phyloP scores from a whole-genome alignment of 1,140 invertebrate genomes.

The Cardiocondyla obscurior region DNA sequence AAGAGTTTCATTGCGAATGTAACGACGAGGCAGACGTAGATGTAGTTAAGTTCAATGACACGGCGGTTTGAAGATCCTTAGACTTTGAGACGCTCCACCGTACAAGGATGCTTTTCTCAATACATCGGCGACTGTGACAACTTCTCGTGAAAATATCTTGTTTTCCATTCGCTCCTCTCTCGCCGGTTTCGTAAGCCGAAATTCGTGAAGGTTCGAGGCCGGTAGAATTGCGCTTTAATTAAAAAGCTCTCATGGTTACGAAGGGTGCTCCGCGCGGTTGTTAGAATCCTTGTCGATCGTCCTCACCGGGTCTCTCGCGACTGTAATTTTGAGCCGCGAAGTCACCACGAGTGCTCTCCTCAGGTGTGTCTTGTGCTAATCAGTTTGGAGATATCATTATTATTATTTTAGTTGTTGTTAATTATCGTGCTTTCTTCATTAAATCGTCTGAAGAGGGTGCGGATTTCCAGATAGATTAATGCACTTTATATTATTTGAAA shows the following conservation, averaged over 20 bases:
- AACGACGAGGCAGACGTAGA: slow-evolving; percentile 14
- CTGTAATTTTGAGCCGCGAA: slow-evolving; percentile 34
- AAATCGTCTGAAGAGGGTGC: not conserved
- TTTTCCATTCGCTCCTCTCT: not conserved
- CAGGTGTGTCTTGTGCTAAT: slow-evolving; percentile 24
- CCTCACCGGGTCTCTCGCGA: not conserved
- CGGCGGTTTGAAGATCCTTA: slow-evolving; percentile 34
- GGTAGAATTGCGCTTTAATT: slow-evolving; percentile 33
- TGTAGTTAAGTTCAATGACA: slow-evolving; percentile 47
- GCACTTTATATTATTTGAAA: too few relatives aligned
- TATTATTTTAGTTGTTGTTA: not conserved
- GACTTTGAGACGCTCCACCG: slow-evolving; percentile 28
- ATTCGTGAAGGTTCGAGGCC: not conserved
- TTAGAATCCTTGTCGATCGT: slow-evolving; percentile 19
- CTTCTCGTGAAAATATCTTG: slow-evolving; percentile 35
- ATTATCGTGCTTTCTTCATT: slow-evolving; percentile 4
- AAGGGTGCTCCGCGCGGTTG: slow-evolving; percentile 8
- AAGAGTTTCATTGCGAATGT: slow-evolving; percentile 3
- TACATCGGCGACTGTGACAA: slow-evolving; percentile 20
- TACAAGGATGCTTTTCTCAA: slow-evolving; percentile 34
- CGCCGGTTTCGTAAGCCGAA: slow-evolving; percentile 15
- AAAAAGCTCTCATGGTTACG: slow-evolving; percentile 31
- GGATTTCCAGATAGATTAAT: not conserved
- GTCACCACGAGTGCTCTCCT: not conserved
- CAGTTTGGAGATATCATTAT: slow-evolving; percentile 15